Conservation (phyloP, 2,113 vertebrate genomes). For the Cryptomyrus ogoouensis region DNA sequence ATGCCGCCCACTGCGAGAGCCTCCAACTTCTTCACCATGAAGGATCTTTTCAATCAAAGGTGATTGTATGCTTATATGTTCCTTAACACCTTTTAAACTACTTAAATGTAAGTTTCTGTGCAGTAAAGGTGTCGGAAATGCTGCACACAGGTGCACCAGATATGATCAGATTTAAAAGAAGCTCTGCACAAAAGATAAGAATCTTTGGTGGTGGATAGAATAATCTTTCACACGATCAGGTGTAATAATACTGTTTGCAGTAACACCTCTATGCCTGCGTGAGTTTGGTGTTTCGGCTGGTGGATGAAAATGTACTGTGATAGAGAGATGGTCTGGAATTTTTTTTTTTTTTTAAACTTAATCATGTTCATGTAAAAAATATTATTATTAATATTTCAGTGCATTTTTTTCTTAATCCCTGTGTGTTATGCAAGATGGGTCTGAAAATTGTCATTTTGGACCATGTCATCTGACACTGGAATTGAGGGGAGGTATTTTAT, state of each 20-base stretch:
- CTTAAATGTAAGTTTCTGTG: neutral
- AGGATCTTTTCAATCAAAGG: neutral
- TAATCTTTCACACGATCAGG: constrained; percentile 12
- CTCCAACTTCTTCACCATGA: neutral
- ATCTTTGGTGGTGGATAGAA: neutral
- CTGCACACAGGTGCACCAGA: constrained; percentile 2
- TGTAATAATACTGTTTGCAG: neutral
- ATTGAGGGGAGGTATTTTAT: neutral
- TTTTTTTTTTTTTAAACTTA: neutral
- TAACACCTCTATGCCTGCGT: neutral
- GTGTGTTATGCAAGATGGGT: neutral
- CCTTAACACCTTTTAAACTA: neutral
- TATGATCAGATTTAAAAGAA: neutral
- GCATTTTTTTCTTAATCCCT: neutral
- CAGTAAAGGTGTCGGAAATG: neutral
- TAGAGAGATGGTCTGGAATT: neutral
- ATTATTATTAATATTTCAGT: neutral
- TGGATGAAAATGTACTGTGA: neutral
- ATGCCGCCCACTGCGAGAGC: neutral
- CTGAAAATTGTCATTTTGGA: neutral
- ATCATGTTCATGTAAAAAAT: neutral
- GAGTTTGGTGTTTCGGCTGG: neutral
- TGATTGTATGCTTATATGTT: neutral
- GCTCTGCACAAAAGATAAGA: neutral
- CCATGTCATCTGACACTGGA: neutral